Conservation (phyloP, 1,140 invertebrate species). For the Oppia nitens region DNA sequence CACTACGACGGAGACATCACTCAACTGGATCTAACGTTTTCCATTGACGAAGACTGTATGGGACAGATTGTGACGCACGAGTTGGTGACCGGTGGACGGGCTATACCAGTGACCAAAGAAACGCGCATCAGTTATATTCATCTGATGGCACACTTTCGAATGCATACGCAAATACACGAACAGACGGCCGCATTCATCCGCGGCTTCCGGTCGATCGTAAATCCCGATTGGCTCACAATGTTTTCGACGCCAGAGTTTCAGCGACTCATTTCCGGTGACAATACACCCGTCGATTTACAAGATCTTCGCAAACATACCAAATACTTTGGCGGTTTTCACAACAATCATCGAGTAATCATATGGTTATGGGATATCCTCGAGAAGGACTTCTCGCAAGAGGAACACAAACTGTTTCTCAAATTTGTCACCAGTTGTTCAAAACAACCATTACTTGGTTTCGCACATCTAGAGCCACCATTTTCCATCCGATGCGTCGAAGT, state of each 20-base stretch:
- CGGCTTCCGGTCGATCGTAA: constrained; percentile 88
- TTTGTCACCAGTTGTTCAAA: constrained; percentile 99
- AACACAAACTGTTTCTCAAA: constrained; percentile 87
- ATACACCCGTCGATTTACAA: constrained; percentile 67
- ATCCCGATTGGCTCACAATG: constrained; percentile 80
- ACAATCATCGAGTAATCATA: constrained; percentile 87
- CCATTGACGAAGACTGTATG: constrained; percentile 85
- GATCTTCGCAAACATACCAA: constrained; percentile 80
- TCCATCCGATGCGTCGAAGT: constrained; percentile 67
- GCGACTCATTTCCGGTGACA: constrained; percentile 75
- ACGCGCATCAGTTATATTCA: constrained; percentile 93
- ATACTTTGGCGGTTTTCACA: constrained; percentile 98
- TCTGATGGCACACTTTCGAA: constrained; percentile 92
- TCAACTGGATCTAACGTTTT: constrained; percentile 88
- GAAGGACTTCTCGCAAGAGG: constrained; percentile 80
- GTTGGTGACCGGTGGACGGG: constrained; percentile 78
- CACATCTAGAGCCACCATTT: constrained; percentile 92
- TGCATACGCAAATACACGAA: constrained; percentile 90
- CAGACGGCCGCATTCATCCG: constrained; percentile 90
- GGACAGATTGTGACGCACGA: constrained; percentile 78
- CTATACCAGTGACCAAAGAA: constrained; percentile 81
- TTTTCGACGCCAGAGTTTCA: constrained; percentile 93
- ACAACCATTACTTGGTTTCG: constrained; percentile 89
- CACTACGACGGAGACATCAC: constrained; percentile 85
- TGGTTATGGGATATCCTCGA: constrained; percentile 99